Percentiles rank a stretch among this genome's conserved stretches.
Evolutionary conservation across 2,797 vertebrate species (phyloP).

Genomic region (Alauda arvensis): DNA sequence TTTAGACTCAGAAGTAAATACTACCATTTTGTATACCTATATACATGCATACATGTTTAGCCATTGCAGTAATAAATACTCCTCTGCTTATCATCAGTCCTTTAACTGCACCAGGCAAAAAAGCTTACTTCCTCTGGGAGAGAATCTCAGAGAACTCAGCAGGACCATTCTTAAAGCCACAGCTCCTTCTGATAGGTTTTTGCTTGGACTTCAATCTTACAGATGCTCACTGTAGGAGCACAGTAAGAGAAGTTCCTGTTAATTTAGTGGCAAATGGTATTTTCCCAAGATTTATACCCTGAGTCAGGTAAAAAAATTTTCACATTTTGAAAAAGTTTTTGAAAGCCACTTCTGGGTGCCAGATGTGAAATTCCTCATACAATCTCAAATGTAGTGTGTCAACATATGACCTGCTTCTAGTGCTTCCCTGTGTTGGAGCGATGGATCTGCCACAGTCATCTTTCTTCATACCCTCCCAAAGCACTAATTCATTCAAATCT

Average conservation of each 20-base stretch:
- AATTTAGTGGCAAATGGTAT: background rate
- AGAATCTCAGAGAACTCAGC: background rate
- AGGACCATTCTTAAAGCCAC: background rate
- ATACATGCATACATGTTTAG: background rate
- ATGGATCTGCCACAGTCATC: background rate
- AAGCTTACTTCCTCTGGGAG: background rate
- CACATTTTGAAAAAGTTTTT: background rate
- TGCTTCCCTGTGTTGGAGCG: background rate
- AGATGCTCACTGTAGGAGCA: background rate
- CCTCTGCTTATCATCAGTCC: background rate
- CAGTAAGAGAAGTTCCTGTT: background rate
- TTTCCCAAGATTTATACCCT: background rate
- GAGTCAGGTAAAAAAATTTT: background rate
- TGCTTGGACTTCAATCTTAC: background rate
- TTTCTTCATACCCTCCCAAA: background rate
- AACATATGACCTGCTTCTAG: background rate
- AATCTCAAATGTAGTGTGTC: background rate
- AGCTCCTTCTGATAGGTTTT: background rate
- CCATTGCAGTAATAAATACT: background rate
- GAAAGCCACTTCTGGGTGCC: background rate
- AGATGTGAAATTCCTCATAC: background rate
- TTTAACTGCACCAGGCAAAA: background rate
- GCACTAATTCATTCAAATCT: background rate
- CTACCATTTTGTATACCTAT: background rate
- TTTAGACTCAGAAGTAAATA: background rate